Evolutionary conservation across 2,797 vertebrate genomes (phyloP).

Genomic region (Tokudaia tokunoshimensis): DNA sequence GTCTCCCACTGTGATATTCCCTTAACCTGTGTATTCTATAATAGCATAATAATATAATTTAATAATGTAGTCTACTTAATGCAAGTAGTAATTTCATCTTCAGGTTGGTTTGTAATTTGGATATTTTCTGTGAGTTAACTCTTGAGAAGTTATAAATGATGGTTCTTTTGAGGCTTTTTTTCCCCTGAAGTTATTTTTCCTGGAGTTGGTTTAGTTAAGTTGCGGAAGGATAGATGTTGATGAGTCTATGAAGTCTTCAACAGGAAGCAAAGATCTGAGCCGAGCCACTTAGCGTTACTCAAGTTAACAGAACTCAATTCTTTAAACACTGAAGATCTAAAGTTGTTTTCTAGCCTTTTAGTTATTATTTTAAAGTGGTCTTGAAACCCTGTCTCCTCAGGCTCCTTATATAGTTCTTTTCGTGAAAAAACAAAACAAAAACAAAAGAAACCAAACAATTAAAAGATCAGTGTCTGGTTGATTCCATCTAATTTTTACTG

Average conservation of each 20-base stretch:
- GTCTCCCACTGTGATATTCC: conserved; percentile 28
- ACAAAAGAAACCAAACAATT: background rate
- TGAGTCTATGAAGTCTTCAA: background rate
- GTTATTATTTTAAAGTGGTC: conserved; percentile 16
- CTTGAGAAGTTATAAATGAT: background rate
- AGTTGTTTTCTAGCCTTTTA: conserved; percentile 33
- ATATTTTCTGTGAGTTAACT: background rate
- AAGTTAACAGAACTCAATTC: conserved; percentile 63
- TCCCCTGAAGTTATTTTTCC: background rate
- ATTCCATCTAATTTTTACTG: conserved; percentile 23
- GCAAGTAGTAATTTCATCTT: background rate
- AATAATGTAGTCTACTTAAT: background rate
- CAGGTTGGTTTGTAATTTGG: background rate
- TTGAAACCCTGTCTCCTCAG: background rate
- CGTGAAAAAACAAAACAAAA: background rate
- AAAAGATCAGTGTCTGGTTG: conserved; percentile 43
- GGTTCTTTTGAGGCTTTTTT: conserved; percentile 3
- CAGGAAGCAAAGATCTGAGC: conserved; percentile 38
- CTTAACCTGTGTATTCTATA: background rate
- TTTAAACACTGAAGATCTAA: conserved; percentile 29
- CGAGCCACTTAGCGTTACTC: background rate
- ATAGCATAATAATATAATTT: background rate
- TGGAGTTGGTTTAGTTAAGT: conserved; percentile 10
- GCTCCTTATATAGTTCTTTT: conserved; percentile 52
- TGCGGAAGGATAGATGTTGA: background rate